Conservation (phyloP, 2,888 invertebrate species). For the Drosophila lutescens region DNA sequence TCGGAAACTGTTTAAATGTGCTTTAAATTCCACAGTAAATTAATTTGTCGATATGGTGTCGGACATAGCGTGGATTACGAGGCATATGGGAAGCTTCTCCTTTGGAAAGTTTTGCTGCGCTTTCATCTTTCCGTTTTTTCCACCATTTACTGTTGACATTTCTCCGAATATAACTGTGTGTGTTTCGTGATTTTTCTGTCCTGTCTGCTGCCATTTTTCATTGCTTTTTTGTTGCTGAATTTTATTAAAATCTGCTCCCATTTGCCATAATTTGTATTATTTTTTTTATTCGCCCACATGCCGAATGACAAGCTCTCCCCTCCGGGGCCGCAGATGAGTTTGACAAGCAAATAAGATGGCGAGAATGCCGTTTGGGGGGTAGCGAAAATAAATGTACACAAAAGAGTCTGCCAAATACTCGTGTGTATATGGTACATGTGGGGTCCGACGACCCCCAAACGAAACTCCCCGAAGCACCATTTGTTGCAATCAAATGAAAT, state of each 20-base stretch:
- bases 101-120: constrained; percentile 39
- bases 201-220: constrained; percentile 47
- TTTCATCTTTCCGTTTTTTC: constrained; percentile 61
- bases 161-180: constrained; percentile 27
- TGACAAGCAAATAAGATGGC: constrained; percentile 71
- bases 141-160: constrained; percentile 72
- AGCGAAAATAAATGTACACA: constrained; percentile 32
- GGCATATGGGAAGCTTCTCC: background rate
- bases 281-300: constrained; percentile 47
- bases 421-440: constrained; percentile 3
- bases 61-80: background rate
- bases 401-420: constrained; percentile 8
- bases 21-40: background rate
- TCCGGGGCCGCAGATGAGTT: constrained; percentile 70
- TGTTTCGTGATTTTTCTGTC: constrained; percentile 29
- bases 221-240: constrained; percentile 65
- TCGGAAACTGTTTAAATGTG: background rate
- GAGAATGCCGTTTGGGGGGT: constrained; percentile 8
- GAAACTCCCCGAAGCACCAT: constrained; percentile 48
- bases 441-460: background rate
- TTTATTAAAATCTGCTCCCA: constrained; percentile 79
- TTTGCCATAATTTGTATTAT: constrained; percentile 78
- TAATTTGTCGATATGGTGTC: constrained; percentile 1
- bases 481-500: constrained; percentile 64
- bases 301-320: constrained; percentile 54